Evolutionary conservation across 2,113 vertebrate species (phyloP), one percentile per base, ranked within the genome.

Genomic region (Vicugna pacos): DNA sequence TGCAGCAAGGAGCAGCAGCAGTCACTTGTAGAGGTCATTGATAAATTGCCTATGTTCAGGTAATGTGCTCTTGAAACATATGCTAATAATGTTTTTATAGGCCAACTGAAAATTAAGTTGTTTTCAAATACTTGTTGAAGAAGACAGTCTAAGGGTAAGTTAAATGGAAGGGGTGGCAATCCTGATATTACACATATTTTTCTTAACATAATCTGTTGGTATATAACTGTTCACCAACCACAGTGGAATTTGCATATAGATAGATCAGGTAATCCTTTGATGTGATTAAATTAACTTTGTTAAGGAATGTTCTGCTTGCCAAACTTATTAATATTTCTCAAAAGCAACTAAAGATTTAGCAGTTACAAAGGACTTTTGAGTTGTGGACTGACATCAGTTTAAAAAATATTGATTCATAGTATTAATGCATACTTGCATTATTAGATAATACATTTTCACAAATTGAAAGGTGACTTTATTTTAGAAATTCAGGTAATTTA

Each of bases 401-500:
- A 46, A 24, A 67, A 81, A 73, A 69, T 38, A 48, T 14, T 89
- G 42, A 62, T 52, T 82, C 13, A 19, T 82, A 60, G 24, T 69
- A 81, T 58, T 87, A 85, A 79, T 73, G 70, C 8, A 13, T 75
- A 13, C 2, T 75, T 81, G 2, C 14, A 69, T 76, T 50, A 7
- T 90, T 85, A 85, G 56, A 17, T 64, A 84, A 84, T 91, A 17
- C 69, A 56, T 80, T 92, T 94, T 93, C 60, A 81, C 52, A 93
- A 90, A 75, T 86, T 75, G 60, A 90, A 93, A 92, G 38, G 3
- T 38, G 17, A 64, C 28, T 81, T 73, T 30, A 65, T 65, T 65
- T 67, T 81, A 52, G 65, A 92, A 46, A 15, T 77, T 72, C 54
- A 58, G 17, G 15, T 85, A 32, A 75, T 81, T 93, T 69, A 54